Conservation (phyloP, 2,113 vertebrate genomes). For the Lamprologus speciosus region DNA sequence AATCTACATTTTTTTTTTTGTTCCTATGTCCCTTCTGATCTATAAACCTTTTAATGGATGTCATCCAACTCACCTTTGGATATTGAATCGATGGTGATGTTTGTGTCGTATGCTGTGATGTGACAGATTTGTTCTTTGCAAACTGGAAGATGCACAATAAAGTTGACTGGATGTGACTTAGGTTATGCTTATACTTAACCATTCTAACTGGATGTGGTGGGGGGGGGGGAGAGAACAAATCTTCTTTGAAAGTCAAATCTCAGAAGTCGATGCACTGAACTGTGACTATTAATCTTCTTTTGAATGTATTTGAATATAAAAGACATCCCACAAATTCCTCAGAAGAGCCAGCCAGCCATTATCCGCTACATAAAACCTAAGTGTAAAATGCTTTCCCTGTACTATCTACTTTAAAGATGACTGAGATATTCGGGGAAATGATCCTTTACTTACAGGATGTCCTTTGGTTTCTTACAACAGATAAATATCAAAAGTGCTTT, state of each 20-base stretch:
- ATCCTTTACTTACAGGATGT: constrained; percentile 18
- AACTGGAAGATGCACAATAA: neutral
- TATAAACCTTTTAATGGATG: neutral
- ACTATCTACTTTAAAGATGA: neutral
- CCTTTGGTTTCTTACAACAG: constrained; percentile 2
- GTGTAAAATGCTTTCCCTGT: neutral
- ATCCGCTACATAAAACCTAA: neutral
- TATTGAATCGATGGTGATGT: neutral
- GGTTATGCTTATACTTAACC: neutral
- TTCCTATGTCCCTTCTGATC: neutral
- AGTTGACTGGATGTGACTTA: neutral
- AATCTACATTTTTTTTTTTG: neutral
- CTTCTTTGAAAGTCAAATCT: neutral
- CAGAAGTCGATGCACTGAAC: neutral
- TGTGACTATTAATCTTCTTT: neutral
- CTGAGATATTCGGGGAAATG: constrained; percentile 2
- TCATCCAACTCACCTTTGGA: neutral
- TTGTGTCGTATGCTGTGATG: neutral
- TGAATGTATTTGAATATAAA: neutral
- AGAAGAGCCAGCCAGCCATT: neutral
- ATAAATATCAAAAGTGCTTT: constrained; percentile 20
- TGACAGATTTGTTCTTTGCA: neutral
- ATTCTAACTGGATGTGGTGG: neutral
- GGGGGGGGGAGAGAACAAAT: neutral
- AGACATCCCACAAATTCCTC: neutral